Percentiles rank a stretch among this genome's conserved stretches.
These are phyloP conservation scores for Homalodisca vitripennis DNA, from an alignment of 1,140 invertebrate genomes.

Conservation along the genomic window DNA sequence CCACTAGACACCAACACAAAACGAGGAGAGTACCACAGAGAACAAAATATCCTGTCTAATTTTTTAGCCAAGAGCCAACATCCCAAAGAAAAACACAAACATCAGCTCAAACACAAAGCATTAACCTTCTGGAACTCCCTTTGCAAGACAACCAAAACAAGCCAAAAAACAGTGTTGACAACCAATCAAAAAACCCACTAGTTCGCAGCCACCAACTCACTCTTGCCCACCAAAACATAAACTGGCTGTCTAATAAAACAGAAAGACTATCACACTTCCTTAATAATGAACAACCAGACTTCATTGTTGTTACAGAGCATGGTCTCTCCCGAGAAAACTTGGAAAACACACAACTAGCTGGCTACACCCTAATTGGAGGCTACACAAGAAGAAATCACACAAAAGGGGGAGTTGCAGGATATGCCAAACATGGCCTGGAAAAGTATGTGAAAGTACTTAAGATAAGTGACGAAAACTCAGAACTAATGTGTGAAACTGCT, in stretches of 20 bases:
- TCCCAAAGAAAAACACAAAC: no score
- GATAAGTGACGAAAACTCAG: no score
- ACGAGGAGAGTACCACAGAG: no score
- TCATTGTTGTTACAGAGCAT: not conserved
- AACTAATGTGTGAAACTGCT: no score
- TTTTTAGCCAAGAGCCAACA: not conserved
- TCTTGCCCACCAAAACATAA: no score
- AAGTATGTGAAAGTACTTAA: no score
- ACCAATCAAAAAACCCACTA: not conserved
- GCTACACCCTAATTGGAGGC: not conserved
- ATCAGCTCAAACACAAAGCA: not conserved
- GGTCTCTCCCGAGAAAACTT: not conserved
- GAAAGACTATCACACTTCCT: not conserved
- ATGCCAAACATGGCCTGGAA: no score
- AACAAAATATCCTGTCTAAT: not conserved
- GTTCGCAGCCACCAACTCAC: not conserved
- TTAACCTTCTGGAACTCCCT: not conserved
- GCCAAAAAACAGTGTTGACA: no score
- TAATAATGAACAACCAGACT: not conserved
- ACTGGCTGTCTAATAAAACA: not conserved
- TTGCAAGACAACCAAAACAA: no score
- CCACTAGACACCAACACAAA: no score
- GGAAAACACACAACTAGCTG: not conserved
- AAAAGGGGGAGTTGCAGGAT: no score
- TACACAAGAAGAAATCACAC: no score